phyloP scores from a whole-genome alignment of 2,888 invertebrate genomes.

The Taenaris catops region DNA sequence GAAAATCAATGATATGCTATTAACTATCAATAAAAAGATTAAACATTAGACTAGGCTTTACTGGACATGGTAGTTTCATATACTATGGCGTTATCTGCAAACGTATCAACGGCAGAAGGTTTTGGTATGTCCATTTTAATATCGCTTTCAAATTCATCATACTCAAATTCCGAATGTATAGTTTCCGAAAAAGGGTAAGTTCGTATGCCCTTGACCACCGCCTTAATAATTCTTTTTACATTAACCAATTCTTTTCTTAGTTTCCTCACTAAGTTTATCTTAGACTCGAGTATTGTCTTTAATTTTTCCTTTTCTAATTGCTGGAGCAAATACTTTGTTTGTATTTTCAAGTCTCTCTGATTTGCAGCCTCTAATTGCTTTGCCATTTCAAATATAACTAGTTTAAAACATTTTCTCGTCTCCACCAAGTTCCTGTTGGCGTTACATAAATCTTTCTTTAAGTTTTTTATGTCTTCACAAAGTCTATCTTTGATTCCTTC shows the following conservation, averaged over 20 bases:
- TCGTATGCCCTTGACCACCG: constrained; percentile 43
- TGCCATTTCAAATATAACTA: constrained; percentile 46
- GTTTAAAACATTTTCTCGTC: constrained; percentile 36
- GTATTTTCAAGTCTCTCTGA: constrained; percentile 42
- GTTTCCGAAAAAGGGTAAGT: constrained; percentile 28
- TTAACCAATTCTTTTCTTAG: constrained; percentile 47
- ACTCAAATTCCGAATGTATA: constrained; percentile 38
- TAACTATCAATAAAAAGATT: no score
- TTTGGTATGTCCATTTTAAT: constrained; percentile 26
- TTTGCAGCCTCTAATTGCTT: constrained; percentile 45
- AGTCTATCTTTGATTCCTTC: constrained; percentile 22
- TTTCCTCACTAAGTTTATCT: constrained; percentile 42
- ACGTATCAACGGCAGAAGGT: not conserved
- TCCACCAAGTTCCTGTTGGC: constrained; percentile 34
- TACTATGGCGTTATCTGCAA: constrained; percentile 23
- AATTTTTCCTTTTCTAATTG: constrained; percentile 61
- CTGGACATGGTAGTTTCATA: constrained; percentile 41
- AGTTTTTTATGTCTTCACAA: constrained; percentile 36
- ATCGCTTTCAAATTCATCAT: constrained; percentile 45
- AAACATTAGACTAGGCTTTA: no score
- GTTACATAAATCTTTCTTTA: constrained; percentile 39
- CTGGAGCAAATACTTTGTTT: constrained; percentile 38
- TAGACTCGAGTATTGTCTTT: constrained; percentile 43
- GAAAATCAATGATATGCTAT: no score
- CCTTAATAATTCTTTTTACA: constrained; percentile 48